phyloP scores from a whole-genome alignment of 1,140 invertebrate genomes.

The Bombus impatiens region DNA sequence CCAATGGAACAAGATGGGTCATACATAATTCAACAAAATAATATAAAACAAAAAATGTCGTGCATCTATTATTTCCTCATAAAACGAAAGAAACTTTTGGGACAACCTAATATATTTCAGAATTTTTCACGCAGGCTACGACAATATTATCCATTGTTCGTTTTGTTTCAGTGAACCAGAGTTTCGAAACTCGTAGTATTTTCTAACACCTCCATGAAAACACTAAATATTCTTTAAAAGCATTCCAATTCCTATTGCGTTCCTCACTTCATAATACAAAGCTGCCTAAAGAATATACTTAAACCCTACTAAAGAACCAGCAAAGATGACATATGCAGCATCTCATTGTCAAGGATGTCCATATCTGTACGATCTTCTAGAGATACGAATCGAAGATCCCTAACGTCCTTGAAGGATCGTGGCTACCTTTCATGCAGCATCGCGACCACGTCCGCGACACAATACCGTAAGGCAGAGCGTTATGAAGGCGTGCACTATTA shows the following conservation, averaged over 20 bases:
- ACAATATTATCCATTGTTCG: background rate
- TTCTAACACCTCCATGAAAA: background rate
- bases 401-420: slow-evolving; percentile 54
- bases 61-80: too few species aligned
- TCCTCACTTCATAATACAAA: background rate
- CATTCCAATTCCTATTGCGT: too few species aligned
- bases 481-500: slow-evolving; percentile 18
- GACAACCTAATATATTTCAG: too few species aligned
- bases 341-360: slow-evolving; percentile 42
- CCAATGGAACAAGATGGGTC: too few species aligned
- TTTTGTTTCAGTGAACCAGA: background rate
- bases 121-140: too few species aligned
- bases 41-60: too few species aligned
- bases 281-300: background rate
- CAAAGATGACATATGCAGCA: background rate
- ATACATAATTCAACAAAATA: too few species aligned
- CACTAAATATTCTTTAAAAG: too few species aligned
- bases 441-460: slow-evolving; percentile 9
- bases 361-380: background rate
- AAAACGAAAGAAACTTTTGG: too few species aligned
- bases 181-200: background rate
- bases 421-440: slow-evolving; percentile 19
- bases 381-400: slow-evolving; percentile 17
- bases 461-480: slow-evolving; percentile 10
- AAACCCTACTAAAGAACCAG: too few species aligned